Percentiles rank a stretch among this genome's conserved stretches.
phyloP scores from a whole-genome alignment of 2,888 invertebrate genomes.

The Rhamnusium bicolor region DNA sequence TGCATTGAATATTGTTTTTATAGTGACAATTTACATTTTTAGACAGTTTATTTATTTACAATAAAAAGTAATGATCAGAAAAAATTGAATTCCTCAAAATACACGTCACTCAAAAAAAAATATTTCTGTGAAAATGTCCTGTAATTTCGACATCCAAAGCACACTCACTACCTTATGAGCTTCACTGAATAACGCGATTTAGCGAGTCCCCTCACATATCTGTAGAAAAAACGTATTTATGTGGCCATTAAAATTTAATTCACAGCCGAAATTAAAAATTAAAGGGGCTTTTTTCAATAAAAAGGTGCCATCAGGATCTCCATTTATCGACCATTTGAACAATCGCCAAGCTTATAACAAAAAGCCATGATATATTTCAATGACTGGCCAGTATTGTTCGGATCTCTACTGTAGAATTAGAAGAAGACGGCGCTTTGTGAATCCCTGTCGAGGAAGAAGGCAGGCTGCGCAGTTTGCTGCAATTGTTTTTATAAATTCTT shows the following conservation, averaged over 20 bases:
- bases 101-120: no score
- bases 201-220: background rate
- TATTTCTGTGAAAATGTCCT: no score
- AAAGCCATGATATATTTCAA: conserved; percentile 55
- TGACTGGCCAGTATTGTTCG: conserved; percentile 50
- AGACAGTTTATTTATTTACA: no score
- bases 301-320: conserved; percentile 54
- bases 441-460: conserved; percentile 32
- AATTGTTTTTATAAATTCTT: conserved; percentile 64
- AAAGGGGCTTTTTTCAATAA: conserved; percentile 46
- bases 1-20: no score
- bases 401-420: conserved; percentile 45
- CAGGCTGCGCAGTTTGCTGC: conserved; percentile 45
- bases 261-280: conserved; percentile 44
- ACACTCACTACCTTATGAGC: background rate
- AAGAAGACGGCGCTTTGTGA: conserved; percentile 33
- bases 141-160: no score
- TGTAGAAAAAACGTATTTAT: conserved; percentile 45
- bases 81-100: no score
- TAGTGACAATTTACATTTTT: no score
- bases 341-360: conserved; percentile 53
- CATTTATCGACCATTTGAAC: conserved; percentile 52
- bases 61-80: no score
- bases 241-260: conserved; percentile 45
- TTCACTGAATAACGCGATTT: background rate